These are phyloP conservation scores for Trissolcus japonicus DNA, from an alignment of 2,888 invertebrate genomes.

Conservation along the genomic window DNA sequence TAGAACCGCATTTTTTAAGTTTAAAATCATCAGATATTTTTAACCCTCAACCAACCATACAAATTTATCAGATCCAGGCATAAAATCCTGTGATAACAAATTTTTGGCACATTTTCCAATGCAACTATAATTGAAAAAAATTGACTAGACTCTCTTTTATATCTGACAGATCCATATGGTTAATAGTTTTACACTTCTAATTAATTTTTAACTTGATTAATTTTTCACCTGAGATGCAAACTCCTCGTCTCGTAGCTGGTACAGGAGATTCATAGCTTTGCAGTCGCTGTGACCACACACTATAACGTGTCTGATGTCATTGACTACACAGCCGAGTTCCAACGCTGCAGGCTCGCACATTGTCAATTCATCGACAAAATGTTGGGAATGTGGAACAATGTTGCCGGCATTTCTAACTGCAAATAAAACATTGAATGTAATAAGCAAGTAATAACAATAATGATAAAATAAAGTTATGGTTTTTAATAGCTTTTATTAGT, in stretches of 20 bases:
- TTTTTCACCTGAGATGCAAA: conserved; percentile 81
- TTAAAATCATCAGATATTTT: too few relatives aligned
- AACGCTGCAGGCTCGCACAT: conserved; percentile 97
- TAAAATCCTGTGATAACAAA: too few relatives aligned
- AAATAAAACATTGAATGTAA: conserved; percentile 65
- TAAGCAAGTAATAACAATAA: neutral
- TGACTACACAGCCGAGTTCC: conserved; percentile 94
- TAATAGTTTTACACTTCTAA: too few relatives aligned
- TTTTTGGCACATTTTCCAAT: too few relatives aligned
- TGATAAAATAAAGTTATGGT: neutral
- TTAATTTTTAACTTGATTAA: too few relatives aligned
- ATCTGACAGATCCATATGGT: too few relatives aligned
- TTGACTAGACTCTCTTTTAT: too few relatives aligned
- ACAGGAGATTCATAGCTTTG: conserved; percentile 96
- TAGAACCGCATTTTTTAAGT: too few relatives aligned
- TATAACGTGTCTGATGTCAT: conserved; percentile 93
- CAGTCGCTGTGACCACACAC: conserved; percentile 99
- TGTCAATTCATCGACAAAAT: conserved; percentile 90
- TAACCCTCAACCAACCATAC: neutral
- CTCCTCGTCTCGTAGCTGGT: conserved; percentile 87
- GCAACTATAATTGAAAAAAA: too few relatives aligned
- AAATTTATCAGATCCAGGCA: neutral
- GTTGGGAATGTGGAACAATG: conserved; percentile 93
- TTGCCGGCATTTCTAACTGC: conserved; percentile 97
- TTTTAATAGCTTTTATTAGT: neutral